Base-by-base conservation (phyloP, 2,797 vertebrate genomes). In the Rhinophrynus dorsalis region DNA sequence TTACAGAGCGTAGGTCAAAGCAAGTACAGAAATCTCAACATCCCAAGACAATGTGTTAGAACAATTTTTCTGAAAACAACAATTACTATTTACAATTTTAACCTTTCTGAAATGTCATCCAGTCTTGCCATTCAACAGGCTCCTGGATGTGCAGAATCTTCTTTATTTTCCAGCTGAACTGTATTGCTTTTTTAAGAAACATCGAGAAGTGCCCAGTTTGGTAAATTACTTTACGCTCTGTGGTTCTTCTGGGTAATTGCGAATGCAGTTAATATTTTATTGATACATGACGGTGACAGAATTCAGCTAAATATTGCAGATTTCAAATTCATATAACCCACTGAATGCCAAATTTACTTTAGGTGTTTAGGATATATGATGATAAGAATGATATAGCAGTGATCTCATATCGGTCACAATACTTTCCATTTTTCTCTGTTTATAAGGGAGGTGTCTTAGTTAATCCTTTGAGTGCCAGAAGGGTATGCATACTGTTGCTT, bases 11-110 rank as follows among this genome's bases (percentile, higher is more conserved):
- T 64, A 72, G 68, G 60, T 72, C 60, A 72, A 3, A 17, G 32
- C 60, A 57, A 51, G 65, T 65, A 65, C 60, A 57, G 18, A 18
- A 55, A 64, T 58, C 42, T 48, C 52, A 48, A 42, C 26, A 42
- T 72, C 52, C 51, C 60, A 57, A 72, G 51, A 72, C 68, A 72
- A 71, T 63, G 68, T 29, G 52, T 72, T 64, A 51, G 32, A 33
- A 26, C 52, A 40, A 44, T 52, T 64, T 64, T 72, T 40, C 32
- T 64, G 38, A 58, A 63, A 72, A 71, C 45, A 64, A 64, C 68
- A 72, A 72, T 72, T 72, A 65, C 68, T 57, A 72, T 72, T 72
- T 72, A 72, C 68, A 72, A 72, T 72, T 58, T 72, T 65, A 72
- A 72, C 68, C 68, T 72, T 72, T 72, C n/a, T 58, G 26, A 72